Evolutionary conservation across 2,888 invertebrate species (phyloP).

Genomic region (Agrochola circellaris): DNA sequence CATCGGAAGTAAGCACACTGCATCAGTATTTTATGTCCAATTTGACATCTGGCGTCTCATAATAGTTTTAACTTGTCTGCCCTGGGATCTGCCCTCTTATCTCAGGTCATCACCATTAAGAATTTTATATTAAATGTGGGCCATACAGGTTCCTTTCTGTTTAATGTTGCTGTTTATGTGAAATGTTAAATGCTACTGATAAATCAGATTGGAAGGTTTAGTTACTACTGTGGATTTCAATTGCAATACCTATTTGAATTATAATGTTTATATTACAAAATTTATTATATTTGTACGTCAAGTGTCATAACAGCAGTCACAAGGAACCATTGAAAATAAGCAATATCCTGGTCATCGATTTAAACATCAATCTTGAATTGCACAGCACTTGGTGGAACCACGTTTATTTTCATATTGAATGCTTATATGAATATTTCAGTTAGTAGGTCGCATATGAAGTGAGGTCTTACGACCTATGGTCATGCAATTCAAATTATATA

Average conservation of each 20-base stretch:
- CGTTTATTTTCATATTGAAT: slow-evolving; percentile 63
- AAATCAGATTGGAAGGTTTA: not conserved
- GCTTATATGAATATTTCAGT: slow-evolving; percentile 61
- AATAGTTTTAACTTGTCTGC: slow-evolving; percentile 49
- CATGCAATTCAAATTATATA: slow-evolving; percentile 77
- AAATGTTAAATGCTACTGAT: not conserved
- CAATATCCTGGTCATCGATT: slow-evolving; percentile 27
- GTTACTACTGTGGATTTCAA: not conserved
- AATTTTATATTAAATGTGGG: slow-evolving; percentile 29
- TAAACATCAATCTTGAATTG: slow-evolving; percentile 43
- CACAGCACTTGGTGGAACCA: slow-evolving; percentile 41
- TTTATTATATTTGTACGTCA: no score
- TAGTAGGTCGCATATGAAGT: slow-evolving; percentile 69
- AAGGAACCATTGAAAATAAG: slow-evolving; percentile 18
- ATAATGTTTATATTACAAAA: no score
- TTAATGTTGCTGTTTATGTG: not conserved
- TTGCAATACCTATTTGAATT: not conserved
- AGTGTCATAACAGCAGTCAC: not conserved
- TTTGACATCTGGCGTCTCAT: slow-evolving; percentile 50
- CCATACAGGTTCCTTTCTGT: not conserved
- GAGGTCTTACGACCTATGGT: slow-evolving; percentile 67
- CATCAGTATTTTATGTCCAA: slow-evolving; percentile 48
- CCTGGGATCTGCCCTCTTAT: slow-evolving; percentile 40
- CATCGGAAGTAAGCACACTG: slow-evolving; percentile 34
- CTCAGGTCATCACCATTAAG: slow-evolving; percentile 46